Percentiles rank a stretch among this genome's conserved stretches.
Conservation (phyloP, 2,113 vertebrate genomes). For the Podarcis cretensis region DNA sequence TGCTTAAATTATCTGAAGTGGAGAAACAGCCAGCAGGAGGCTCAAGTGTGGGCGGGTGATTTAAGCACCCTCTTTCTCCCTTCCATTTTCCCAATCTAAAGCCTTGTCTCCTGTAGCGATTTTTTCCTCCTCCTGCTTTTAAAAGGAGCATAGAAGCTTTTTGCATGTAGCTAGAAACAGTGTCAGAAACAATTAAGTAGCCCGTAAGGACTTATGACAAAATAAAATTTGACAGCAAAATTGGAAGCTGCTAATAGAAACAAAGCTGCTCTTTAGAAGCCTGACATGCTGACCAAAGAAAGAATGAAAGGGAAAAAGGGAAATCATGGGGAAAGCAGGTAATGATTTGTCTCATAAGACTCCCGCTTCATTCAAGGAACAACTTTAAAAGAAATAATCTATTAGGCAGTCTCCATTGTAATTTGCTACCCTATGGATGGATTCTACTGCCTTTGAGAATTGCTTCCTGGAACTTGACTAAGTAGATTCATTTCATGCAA, state of each 20-base stretch:
- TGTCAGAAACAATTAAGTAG: constrained; percentile 1
- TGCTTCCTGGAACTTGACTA: background rate
- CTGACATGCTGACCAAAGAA: background rate
- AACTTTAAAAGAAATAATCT: background rate
- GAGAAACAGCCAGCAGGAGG: background rate
- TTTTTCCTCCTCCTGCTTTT: background rate
- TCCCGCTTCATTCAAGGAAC: background rate
- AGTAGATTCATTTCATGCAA: background rate
- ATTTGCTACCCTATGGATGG: background rate
- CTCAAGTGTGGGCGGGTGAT: background rate
- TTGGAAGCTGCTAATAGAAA: constrained; percentile 1
- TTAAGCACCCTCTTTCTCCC: background rate
- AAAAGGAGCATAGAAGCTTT: background rate
- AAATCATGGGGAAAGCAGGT: background rate
- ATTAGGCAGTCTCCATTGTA: background rate
- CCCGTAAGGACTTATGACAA: background rate
- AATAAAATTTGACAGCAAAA: background rate
- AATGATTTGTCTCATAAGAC: background rate
- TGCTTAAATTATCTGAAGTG: background rate
- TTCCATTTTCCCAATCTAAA: background rate
- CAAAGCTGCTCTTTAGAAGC: background rate
- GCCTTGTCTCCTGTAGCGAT: background rate
- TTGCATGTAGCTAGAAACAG: background rate
- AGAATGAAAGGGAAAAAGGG: background rate
- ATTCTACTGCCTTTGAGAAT: background rate